Evolutionary conservation across 2,888 invertebrate species (phyloP), one percentile per base, ranked within the genome.

Genomic region (Slavum lentiscoides): DNA sequence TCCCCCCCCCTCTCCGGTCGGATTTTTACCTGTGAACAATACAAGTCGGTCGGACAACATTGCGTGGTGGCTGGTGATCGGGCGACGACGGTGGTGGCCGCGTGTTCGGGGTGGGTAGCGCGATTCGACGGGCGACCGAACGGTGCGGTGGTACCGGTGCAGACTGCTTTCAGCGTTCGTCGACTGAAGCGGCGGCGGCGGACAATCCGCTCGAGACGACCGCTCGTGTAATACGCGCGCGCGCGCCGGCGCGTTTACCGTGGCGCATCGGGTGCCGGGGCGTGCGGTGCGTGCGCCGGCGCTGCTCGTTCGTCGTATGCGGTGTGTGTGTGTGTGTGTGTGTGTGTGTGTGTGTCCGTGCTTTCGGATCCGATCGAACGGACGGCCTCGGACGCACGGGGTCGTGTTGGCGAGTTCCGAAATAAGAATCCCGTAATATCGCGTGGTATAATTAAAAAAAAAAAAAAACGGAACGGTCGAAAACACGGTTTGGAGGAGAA

Each of bases 321-420:
- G 49, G n/a, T 15, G n/a, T 15, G 49, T 21, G 68, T 15, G 53
- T n/a, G 62, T 1, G 19, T 19, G 61, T 15, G 73, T 7, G 49
- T 2, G 58, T 4, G 58, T 1, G 21, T 59, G 21, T 30, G n/a
- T 3, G 55, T 37, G 69, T 69, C 3, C 39, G 58, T 39, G 19
- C 19, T n/a, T n/a, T n/a, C n/a, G n/a, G n/a, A n/a, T n/a, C n/a
- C n/a, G 74, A 74, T 74, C 74, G 74, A 74, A 66, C 66, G 74
- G 55, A 30, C 30, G 30, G 30, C 30, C 30, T 30, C 30, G 30
- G 30, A 30, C 30, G 30, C 30, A 4, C 30, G 30, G 30, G 30
- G 30, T 30, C 30, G 30, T 30, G 30, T 30, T 30, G 30, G 30
- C 30, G 30, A n/a, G n/a, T n/a, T n/a, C n/a, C n/a, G n/a, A n/a